A percentile compares a stretch with the other conserved stretches of the same genome.
These are phyloP conservation scores for Paramormyrops kingsleyae DNA, from an alignment of 2,113 vertebrate species.

Conservation along the genomic window DNA sequence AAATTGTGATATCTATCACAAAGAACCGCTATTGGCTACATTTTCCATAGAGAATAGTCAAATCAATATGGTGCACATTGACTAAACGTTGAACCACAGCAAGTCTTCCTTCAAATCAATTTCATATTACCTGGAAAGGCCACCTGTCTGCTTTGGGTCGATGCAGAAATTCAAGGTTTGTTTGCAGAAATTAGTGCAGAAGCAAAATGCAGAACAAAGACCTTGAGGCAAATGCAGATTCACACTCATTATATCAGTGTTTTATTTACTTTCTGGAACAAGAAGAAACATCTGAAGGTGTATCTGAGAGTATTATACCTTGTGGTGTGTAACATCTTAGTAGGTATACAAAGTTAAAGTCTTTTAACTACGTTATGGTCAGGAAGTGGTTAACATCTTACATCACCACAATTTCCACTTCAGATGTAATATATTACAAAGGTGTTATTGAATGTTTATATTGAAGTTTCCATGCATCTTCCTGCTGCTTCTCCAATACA, in stretches of 20 bases:
- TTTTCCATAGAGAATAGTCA: neutral
- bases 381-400: neutral
- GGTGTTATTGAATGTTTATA: neutral
- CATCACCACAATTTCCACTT: neutral
- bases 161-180: neutral
- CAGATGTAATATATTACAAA: neutral
- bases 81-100: neutral
- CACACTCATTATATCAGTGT: neutral
- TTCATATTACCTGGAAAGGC: constrained; percentile 8
- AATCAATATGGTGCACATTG: neutral
- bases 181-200: neutral
- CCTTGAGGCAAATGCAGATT: neutral
- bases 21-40: neutral
- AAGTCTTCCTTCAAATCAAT: constrained; percentile 13
- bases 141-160: neutral
- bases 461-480: neutral
- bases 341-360: neutral
- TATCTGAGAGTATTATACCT: neutral
- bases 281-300: neutral
- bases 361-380: neutral
- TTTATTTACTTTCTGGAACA: neutral
- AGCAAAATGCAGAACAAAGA: neutral
- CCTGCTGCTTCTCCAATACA: neutral
- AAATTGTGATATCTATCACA: constrained; percentile 8
- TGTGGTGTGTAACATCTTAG: neutral